These are phyloP conservation scores for Phaetusa simplex DNA, from an alignment of 2,113 vertebrate species.

Conservation along the genomic window DNA sequence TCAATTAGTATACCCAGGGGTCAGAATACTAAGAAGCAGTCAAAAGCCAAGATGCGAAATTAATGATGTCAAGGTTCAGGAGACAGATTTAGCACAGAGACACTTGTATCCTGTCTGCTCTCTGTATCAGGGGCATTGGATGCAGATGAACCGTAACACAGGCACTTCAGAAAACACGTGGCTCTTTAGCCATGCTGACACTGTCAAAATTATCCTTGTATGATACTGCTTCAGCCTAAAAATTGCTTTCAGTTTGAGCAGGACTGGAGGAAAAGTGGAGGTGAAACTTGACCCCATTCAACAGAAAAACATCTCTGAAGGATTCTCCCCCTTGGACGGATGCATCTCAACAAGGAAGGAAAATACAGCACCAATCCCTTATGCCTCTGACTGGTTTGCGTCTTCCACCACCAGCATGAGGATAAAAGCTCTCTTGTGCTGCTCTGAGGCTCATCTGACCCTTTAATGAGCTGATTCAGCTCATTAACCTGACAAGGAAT, in stretches of 20 bases:
- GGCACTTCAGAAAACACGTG: background rate
- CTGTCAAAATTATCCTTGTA: background rate
- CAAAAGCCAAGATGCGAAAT: background rate
- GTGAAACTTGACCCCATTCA: background rate
- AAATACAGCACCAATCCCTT: background rate
- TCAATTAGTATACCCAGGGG: background rate
- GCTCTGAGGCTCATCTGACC: background rate
- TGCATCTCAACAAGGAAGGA: background rate
- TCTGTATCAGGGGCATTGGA: background rate
- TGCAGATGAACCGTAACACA: background rate
- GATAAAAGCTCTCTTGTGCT: background rate
- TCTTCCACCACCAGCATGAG: background rate
- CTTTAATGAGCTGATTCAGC: background rate
- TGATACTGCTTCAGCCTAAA: background rate
- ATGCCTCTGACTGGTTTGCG: background rate
- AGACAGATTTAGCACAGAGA: background rate
- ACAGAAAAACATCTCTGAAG: background rate
- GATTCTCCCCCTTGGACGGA: background rate
- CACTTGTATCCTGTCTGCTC: background rate
- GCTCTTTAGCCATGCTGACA: background rate
- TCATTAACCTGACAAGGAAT: background rate
- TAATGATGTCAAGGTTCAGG: background rate
- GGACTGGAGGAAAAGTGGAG: background rate
- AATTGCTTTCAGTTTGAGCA: background rate
- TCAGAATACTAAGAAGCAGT: background rate